Evolutionary conservation across 2,113 vertebrate genomes (phyloP).

Genomic region (Columba livia): DNA sequence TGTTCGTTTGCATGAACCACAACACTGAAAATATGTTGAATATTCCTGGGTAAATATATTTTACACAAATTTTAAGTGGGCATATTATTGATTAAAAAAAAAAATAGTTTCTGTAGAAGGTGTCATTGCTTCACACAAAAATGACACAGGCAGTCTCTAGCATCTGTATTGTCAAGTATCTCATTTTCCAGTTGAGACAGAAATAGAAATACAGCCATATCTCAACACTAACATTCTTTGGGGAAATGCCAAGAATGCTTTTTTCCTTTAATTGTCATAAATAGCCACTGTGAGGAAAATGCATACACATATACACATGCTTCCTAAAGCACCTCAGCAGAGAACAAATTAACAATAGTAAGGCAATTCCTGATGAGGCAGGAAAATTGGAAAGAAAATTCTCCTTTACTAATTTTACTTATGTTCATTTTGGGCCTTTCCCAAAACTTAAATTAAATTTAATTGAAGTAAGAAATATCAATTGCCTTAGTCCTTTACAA

Average conservation of each 20-base stretch:
- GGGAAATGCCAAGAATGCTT: not conserved
- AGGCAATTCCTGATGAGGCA: not conserved
- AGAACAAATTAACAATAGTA: not conserved
- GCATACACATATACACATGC: not conserved
- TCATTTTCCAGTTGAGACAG: not conserved
- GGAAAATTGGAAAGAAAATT: not conserved
- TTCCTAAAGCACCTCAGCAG: not conserved
- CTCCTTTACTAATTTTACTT: not conserved
- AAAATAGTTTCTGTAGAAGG: not conserved
- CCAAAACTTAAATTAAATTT: constrained; percentile 8
- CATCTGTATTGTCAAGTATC: not conserved
- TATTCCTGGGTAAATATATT: not conserved
- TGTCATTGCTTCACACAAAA: not conserved
- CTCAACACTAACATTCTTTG: not conserved
- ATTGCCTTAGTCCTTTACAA: not conserved
- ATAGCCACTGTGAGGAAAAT: not conserved
- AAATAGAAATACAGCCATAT: constrained; percentile 38
- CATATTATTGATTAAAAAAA: not conserved
- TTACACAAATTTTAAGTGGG: not conserved
- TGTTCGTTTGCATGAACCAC: not conserved
- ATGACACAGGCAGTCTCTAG: not conserved
- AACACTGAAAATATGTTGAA: not conserved
- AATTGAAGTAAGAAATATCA: not conserved
- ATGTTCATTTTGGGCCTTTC: not conserved
- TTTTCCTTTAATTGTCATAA: not conserved